These are phyloP conservation scores for Lepidocyrtoides sp. DNA, from an alignment of 2,888 invertebrate genomes.

Conservation along the genomic window DNA sequence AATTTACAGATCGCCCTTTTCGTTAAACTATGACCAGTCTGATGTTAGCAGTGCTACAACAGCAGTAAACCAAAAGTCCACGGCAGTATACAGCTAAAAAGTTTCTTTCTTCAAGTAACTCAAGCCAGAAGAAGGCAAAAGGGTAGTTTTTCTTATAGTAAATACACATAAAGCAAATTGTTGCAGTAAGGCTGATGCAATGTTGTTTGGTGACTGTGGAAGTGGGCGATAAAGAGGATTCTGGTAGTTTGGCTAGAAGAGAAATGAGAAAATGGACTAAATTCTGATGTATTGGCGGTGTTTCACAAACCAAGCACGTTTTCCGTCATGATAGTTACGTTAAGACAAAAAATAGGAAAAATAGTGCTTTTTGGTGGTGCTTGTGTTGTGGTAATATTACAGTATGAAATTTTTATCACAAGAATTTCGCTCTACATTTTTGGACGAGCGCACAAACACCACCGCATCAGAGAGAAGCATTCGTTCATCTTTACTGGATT, in stretches of 20 bases:
- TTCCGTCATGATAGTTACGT: slow-evolving; percentile 17
- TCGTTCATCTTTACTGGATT: slow-evolving; percentile 39
- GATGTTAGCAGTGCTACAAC: too few relatives aligned
- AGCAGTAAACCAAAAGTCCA: not conserved
- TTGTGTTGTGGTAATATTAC: not conserved
- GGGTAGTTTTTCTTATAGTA: slow-evolving; percentile 7
- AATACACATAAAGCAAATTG: too few relatives aligned
- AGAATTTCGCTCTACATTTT: not conserved
- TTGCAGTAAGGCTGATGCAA: too few relatives aligned
- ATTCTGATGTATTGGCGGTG: slow-evolving; percentile 43
- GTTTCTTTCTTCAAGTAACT: not conserved
- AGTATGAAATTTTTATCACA: slow-evolving; percentile 35
- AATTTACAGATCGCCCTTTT: not conserved
- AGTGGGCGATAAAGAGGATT: slow-evolving; percentile 21
- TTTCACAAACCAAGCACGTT: slow-evolving; percentile 40
- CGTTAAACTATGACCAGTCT: too few relatives aligned
- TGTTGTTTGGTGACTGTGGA: not conserved
- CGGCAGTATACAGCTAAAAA: too few relatives aligned
- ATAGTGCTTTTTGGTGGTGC: not conserved
- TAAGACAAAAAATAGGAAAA: slow-evolving; percentile 9
- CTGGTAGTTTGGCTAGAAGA: not conserved
- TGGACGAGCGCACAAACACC: not conserved
- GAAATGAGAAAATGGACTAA: slow-evolving; percentile 32
- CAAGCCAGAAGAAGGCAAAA: too few relatives aligned
- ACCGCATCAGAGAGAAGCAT: not conserved